Evolutionary conservation across 2,113 vertebrate species (phyloP).

Genomic region (Elachura formosa): DNA sequence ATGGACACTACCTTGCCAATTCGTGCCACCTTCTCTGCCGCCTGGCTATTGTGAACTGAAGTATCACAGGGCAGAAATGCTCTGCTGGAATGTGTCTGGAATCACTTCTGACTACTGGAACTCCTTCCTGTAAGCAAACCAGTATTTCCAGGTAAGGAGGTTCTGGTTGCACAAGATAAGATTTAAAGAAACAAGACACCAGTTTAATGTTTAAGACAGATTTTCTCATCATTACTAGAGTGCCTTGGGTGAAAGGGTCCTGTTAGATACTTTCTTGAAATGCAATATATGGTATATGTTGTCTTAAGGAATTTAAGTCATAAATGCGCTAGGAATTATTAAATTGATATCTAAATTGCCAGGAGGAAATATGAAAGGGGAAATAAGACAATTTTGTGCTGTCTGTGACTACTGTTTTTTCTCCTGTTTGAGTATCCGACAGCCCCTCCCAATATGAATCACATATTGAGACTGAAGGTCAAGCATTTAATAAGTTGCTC

Average conservation of each 20-base stretch:
- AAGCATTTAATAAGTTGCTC: neutral
- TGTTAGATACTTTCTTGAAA: neutral
- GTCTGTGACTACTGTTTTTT: neutral
- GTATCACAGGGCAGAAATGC: neutral
- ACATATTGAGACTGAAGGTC: neutral
- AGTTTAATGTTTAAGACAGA: neutral
- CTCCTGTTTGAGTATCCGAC: neutral
- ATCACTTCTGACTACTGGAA: neutral
- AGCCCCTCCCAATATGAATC: neutral
- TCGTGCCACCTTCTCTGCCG: neutral
- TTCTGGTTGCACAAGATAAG: neutral
- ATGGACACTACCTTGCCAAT: neutral
- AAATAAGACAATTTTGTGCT: neutral
- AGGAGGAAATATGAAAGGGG: neutral
- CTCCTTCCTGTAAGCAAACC: neutral
- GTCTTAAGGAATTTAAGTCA: neutral
- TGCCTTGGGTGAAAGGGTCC: neutral
- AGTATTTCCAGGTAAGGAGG: neutral
- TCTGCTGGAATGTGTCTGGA: neutral
- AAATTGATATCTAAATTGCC: neutral
- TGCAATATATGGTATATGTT: neutral
- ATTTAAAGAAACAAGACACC: neutral
- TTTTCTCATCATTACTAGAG: neutral
- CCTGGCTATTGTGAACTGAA: neutral
- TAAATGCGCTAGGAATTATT: neutral